These are phyloP conservation scores for Nymphalis c-album DNA, from an alignment of 2,888 invertebrate species.

Conservation along the genomic window DNA sequence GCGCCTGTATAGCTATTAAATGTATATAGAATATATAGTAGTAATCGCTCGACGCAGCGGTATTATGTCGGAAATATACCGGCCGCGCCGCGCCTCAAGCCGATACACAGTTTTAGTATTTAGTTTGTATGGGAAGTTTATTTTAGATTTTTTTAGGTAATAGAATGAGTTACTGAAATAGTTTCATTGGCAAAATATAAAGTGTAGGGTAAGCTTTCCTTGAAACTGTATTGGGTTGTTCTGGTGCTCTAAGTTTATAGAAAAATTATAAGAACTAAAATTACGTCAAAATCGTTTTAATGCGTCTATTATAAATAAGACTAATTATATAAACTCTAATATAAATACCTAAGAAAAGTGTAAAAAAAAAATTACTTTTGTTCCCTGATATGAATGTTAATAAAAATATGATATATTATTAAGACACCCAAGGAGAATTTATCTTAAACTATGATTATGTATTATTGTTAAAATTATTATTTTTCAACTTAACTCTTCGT, in stretches of 20 bases:
- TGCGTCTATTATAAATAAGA: not conserved
- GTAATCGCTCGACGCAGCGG: conserved; percentile 83
- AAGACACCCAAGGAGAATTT: too few species aligned
- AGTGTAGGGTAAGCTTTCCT: conserved; percentile 69
- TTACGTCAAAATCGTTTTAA: conserved; percentile 22
- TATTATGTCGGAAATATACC: conserved; percentile 83
- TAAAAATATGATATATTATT: too few species aligned
- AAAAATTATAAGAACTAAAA: conserved; percentile 40
- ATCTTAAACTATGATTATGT: too few species aligned
- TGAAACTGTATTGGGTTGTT: conserved; percentile 67
- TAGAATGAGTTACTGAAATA: conserved; percentile 66
- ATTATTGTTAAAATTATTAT: too few species aligned
- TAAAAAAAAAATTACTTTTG: not conserved
- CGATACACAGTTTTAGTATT: conserved; percentile 74
- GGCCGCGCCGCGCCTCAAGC: conserved; percentile 77
- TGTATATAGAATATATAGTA: conserved; percentile 83
- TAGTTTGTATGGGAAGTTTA: conserved; percentile 80
- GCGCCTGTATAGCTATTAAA: conserved; percentile 82
- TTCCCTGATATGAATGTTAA: not conserved
- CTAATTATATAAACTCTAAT: not conserved
- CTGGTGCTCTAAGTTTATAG: conserved; percentile 51
- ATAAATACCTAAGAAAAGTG: not conserved
- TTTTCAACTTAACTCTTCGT: too few species aligned
- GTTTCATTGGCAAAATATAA: conserved; percentile 75
- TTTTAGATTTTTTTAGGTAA: conserved; percentile 72